phyloP scores from a whole-genome alignment of 1,140 invertebrate species.

The Steinernema feltiae region DNA sequence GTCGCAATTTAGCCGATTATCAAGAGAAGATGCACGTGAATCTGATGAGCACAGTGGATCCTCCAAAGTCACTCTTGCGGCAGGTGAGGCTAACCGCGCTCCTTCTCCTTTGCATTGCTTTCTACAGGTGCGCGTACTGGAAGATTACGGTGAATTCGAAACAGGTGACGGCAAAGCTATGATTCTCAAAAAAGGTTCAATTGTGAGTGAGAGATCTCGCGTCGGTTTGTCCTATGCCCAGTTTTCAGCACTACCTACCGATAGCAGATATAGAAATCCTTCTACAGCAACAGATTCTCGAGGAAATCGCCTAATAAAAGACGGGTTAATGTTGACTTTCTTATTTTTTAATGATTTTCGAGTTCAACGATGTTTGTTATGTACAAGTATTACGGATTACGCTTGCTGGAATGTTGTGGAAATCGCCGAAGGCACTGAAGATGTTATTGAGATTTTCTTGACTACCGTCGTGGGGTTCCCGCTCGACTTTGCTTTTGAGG shows the following conservation, averaged over 20 bases:
- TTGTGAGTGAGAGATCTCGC: neutral
- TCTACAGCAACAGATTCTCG: neutral
- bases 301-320: neutral
- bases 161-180: neutral
- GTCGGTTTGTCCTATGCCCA: neutral
- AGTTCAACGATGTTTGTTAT: neutral
- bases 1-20: neutral
- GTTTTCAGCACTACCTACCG: conserved; percentile 17
- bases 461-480: neutral
- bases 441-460: neutral
- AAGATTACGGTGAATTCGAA: conserved; percentile 11
- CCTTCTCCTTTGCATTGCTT: too few species aligned
- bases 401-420: neutral
- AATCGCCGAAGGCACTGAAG: neutral
- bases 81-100: neutral
- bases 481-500: neutral
- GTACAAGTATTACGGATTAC: neutral
- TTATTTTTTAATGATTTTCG: neutral
- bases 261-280: neutral
- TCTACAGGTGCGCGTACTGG: neutral
- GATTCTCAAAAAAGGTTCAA: neutral
- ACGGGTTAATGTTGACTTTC: neutral
- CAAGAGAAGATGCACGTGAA: neutral
- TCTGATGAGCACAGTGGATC: neutral
- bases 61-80: neutral